phyloP scores from a whole-genome alignment of 2,888 invertebrate genomes.

The Callosobruchus maculatus region DNA sequence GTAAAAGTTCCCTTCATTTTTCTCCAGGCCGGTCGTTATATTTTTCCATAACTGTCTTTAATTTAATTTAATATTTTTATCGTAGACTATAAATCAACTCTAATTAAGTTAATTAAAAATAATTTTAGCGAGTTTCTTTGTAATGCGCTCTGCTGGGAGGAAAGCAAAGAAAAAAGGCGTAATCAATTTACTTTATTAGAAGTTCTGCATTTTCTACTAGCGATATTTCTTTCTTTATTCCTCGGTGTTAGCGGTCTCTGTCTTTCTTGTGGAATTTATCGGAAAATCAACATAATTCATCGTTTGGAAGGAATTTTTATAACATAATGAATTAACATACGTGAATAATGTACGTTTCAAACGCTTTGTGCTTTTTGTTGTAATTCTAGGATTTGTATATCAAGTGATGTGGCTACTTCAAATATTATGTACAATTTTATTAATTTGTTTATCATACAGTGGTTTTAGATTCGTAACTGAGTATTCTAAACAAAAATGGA shows the following conservation, averaged over 20 bases:
- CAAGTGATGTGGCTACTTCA: no score
- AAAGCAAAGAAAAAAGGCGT: constrained; percentile 41
- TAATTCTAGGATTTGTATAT: no score
- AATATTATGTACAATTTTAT: no score
- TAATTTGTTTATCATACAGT: no score
- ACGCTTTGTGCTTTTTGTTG: no score
- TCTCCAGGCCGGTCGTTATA: constrained; percentile 21
- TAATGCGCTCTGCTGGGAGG: constrained; percentile 28
- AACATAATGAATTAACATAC: no score
- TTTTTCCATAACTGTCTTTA: constrained; percentile 47
- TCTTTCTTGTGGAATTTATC: background rate
- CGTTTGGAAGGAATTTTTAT: no score
- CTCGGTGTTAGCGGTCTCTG: background rate
- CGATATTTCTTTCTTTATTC: background rate
- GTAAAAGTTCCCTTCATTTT: constrained; percentile 9
- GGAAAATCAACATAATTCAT: background rate
- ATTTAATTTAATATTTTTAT: constrained; percentile 51
- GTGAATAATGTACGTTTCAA: no score
- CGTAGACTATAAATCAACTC: constrained; percentile 48
- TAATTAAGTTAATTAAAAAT: constrained; percentile 49
- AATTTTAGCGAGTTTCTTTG: constrained; percentile 46
- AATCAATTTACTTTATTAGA: constrained; percentile 47
- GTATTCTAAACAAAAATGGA: no score
- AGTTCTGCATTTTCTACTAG: constrained; percentile 12
- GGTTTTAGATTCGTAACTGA: no score